A percentile compares a stretch with the other conserved stretches of the same genome.
These are phyloP conservation scores for Phyllostomus discolor DNA, from an alignment of 2,113 vertebrate genomes.

Conservation along the genomic window DNA sequence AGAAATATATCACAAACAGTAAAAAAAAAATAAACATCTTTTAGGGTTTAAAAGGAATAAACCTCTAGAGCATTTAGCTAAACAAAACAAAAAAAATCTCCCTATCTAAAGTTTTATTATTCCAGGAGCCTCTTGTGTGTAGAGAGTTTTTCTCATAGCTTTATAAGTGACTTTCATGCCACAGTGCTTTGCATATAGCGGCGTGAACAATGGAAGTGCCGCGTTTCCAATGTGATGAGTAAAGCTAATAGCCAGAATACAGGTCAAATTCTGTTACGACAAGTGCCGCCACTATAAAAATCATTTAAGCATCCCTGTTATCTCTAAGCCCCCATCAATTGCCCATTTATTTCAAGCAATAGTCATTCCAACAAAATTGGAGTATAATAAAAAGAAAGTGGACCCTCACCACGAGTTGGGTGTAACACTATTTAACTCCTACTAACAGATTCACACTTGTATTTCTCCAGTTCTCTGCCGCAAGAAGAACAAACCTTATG, in stretches of 20 bases:
- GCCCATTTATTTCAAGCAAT: conserved; percentile 60
- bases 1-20: background rate
- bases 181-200: conserved; percentile 51
- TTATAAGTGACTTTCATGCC: conserved; percentile 68
- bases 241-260: conserved; percentile 61
- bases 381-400: conserved; percentile 39
- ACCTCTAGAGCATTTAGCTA: background rate
- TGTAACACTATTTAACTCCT: conserved; percentile 34
- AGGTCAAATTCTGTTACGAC: conserved; percentile 60
- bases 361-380: conserved; percentile 40
- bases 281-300: conserved; percentile 56
- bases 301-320: conserved; percentile 50
- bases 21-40: background rate
- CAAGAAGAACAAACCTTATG: conserved; percentile 6
- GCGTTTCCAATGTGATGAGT: conserved; percentile 55
- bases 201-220: conserved; percentile 53
- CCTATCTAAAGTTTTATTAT: background rate
- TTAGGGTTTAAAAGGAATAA: conserved; percentile 1
- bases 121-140: background rate
- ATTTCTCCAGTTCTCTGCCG: conserved; percentile 29
- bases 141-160: background rate
- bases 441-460: conserved; percentile 24
- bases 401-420: conserved; percentile 23
- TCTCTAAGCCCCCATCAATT: conserved; percentile 24
- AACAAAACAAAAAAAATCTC: background rate